Evolutionary conservation across 2,797 vertebrate species (phyloP).

Genomic region (Carapus acus): DNA sequence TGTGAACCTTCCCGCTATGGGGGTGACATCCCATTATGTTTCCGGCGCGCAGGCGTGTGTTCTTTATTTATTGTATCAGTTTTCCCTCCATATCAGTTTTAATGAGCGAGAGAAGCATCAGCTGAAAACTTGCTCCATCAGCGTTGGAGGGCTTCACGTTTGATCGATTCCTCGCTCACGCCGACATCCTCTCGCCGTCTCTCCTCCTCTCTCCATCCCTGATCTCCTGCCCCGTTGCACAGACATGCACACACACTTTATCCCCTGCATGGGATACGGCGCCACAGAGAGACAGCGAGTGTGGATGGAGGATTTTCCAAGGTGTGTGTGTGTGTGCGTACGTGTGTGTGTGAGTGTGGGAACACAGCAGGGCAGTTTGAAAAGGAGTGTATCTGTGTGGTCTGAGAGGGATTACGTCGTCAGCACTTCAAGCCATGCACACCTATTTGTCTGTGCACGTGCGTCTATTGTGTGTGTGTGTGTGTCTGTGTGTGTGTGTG

Average conservation of each 20-base stretch:
- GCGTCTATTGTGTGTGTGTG: slow-evolving; percentile 21
- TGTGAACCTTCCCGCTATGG: slow-evolving; percentile 51
- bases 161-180: slow-evolving; percentile 40
- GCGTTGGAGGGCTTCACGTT: slow-evolving; percentile 43
- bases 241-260: slow-evolving; percentile 15
- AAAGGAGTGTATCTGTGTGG: slow-evolving; percentile 51
- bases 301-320: slow-evolving; percentile 27
- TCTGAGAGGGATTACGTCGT: slow-evolving; percentile 58
- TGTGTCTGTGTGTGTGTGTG: slow-evolving; percentile 16
- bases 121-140: slow-evolving; percentile 56
- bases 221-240: slow-evolving; percentile 26
- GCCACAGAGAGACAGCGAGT: background rate
- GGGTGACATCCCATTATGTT: slow-evolving; percentile 68
- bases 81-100: slow-evolving; percentile 51
- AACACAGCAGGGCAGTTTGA: slow-evolving; percentile 40
- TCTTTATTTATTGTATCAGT: slow-evolving; percentile 52
- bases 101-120: slow-evolving; percentile 46
- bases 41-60: slow-evolving; percentile 46
- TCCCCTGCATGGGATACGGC: slow-evolving; percentile 14
- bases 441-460: slow-evolving; percentile 23
- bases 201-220: slow-evolving; percentile 5
- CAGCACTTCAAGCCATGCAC: slow-evolving; percentile 61
- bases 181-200: background rate
- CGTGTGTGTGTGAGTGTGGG: slow-evolving; percentile 51
- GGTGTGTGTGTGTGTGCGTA: slow-evolving; percentile 19